Base-by-base conservation (phyloP, 2,888 invertebrate genomes). In the Heliconius hortense region DNA sequence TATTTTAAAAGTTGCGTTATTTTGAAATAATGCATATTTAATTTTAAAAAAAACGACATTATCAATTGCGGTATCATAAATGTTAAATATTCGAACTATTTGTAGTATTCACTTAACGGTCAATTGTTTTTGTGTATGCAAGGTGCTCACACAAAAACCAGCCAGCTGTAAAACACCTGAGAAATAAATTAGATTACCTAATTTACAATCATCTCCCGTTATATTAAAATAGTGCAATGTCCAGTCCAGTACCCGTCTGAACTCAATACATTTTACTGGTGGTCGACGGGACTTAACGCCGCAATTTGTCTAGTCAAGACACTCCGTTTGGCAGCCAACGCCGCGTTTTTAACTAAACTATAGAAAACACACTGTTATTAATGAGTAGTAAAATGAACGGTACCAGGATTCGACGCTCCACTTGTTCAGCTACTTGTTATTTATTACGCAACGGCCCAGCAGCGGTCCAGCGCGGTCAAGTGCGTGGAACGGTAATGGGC, bases 391-490 rank as follows among this genome's bases (percentile, higher is more conserved):
- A 77, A 79, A 79, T 78, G 76, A 80, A 78, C 72, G 70, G 76
- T 72, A 76, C 62, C 56, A 71, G 62, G 26, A 69, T 59, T 59
- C 69, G 73, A 75, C 73, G 77, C 73, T 73, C 76, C 62, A 77
- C 77, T 77, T 76, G 72, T 59, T 74, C 63, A 24, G 72, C 69
- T 60, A 70, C 71, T 56, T 56, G 73, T 78, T 72, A 76, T 79
- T 78, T 76, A 79, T 79, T 79, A 77, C 73, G 79, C 76, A 77
- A 79, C 74, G 73, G 75, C 68, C 72, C 73, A 74, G 68, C 78
- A 77, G 77, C 48, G 48, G 48, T 73, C 76, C 74, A 35, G 77
- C 13, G 24, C 78, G 77, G 78, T 77, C 77, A 73, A 78, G 75
- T 73, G 78, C 80, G 68, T 60, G 53, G 15, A 67, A 74, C 76